Percentiles rank a stretch among this genome's conserved stretches.
These are phyloP conservation scores for Echinops telfairi DNA, from an alignment of 2,113 vertebrate species.

Conservation along the genomic window DNA sequence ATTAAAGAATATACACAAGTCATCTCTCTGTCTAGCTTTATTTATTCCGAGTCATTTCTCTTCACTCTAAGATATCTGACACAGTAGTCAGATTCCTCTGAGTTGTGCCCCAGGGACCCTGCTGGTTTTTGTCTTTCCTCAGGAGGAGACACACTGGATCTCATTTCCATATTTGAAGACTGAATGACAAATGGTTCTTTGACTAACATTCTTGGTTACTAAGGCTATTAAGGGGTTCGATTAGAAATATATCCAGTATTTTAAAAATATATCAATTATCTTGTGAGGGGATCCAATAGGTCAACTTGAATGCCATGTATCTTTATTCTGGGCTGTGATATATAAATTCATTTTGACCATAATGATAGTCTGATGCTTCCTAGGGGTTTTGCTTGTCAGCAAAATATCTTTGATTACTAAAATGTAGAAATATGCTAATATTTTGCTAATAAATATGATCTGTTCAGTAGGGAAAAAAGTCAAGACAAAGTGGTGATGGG, in stretches of 20 bases:
- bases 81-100: too few relatives aligned
- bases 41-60: background rate
- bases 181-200: background rate
- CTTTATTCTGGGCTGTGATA: background rate
- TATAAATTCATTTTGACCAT: background rate
- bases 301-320: background rate
- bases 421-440: background rate
- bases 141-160: background rate
- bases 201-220: background rate
- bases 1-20: background rate
- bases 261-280: background rate
- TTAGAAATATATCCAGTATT: slow-evolving; percentile 13
- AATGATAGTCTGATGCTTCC: background rate
- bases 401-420: slow-evolving; percentile 46
- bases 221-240: background rate
- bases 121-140: background rate
- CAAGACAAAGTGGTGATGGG: background rate
- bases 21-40: background rate
- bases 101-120: background rate
- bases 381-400: too few relatives aligned
- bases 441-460: slow-evolving; percentile 1
- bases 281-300: background rate
- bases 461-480: slow-evolving; percentile 24
- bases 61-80: too few relatives aligned
- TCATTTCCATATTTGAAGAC: background rate